phyloP scores from a whole-genome alignment of 1,140 invertebrate species.

The Zaprionus nigranus region DNA sequence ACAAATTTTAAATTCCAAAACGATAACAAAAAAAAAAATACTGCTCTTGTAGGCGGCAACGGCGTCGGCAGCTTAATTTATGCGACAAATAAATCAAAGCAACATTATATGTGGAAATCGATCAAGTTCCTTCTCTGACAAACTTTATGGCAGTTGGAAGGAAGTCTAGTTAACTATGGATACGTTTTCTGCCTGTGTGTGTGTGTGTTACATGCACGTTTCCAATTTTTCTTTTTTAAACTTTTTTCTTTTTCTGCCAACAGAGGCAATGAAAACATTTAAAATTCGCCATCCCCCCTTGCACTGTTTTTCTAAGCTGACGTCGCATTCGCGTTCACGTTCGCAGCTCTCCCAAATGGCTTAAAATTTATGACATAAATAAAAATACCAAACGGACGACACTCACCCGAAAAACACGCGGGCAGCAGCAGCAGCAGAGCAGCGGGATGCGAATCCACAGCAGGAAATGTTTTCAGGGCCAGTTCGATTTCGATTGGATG shows the following conservation, averaged over 20 bases:
- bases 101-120: slow-evolving; percentile 28
- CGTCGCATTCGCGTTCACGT: slow-evolving; percentile 61
- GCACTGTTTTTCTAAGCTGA: slow-evolving; percentile 43
- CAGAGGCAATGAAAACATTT: slow-evolving; percentile 26
- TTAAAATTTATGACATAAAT: slow-evolving; percentile 83
- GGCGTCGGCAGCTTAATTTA: slow-evolving; percentile 6
- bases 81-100: slow-evolving; percentile 32
- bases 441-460: slow-evolving; percentile 15
- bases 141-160: slow-evolving; percentile 23
- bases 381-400: slow-evolving; percentile 64
- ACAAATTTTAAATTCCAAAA: slow-evolving; percentile 25
- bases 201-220: slow-evolving; percentile 9
- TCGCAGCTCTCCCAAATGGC: slow-evolving; percentile 78
- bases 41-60: not conserved
- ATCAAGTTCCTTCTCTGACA: slow-evolving; percentile 25
- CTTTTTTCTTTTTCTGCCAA: not conserved
- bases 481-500: slow-evolving; percentile 66
- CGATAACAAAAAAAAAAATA: slow-evolving; percentile 10
- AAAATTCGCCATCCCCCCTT: slow-evolving; percentile 15
- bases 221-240: slow-evolving; percentile 13
- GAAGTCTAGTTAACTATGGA: slow-evolving; percentile 36
- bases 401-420: slow-evolving; percentile 39
- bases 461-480: slow-evolving; percentile 60
- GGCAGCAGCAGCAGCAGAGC: slow-evolving; percentile 7
- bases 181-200: not conserved